Evolutionary conservation across 2,888 invertebrate species (phyloP), one percentile per base, ranked within the genome.

Genomic region (Unio pictorum): DNA sequence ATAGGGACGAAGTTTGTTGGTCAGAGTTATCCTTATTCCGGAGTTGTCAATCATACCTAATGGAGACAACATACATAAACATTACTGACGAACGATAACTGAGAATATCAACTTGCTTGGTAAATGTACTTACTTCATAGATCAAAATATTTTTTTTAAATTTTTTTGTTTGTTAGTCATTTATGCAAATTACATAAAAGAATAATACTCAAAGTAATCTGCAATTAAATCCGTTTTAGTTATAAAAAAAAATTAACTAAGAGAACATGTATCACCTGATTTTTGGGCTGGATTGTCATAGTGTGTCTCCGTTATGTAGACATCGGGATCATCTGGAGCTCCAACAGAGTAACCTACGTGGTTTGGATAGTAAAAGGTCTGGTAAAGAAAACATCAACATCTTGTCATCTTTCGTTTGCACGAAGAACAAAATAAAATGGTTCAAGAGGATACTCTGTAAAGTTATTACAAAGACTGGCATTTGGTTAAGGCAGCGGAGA

Each of bases 241-340:
- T 15, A 45, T 15, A 23, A 23, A 23, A 23, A 23, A 23, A 23
- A 23, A 23, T 23, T 23, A 45, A 45, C 45, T 45, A 45, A 15
- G 45, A 45, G 11, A 15, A 45, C 3, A 73, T 0, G 69, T 66
- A 72, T 78, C 58, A 76, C 80, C 73, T 55, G 64, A 26, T 23
- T 63, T 63, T 70, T 90, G 84, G 77, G 91, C 89, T 64, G 93
- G 93, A 86, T 97, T 97, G 88, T 96, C 96, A 88, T 96, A 97
- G 91, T 97, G 96, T 81, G 96, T 94, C 90, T 97, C 96, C 63
- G 96, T 92, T 94, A 96, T 95, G 90, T 95, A 96, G 91, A 94
- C 96, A 1, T 93, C 93, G 0, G 94, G 89, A 15, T 80, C 94
- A 26, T 92, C 92, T 71, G 92, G 93, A 79, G 94, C 94, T 8